Base-by-base conservation (phyloP, 1,140 invertebrate species). In the Drosophila sechellia region DNA sequence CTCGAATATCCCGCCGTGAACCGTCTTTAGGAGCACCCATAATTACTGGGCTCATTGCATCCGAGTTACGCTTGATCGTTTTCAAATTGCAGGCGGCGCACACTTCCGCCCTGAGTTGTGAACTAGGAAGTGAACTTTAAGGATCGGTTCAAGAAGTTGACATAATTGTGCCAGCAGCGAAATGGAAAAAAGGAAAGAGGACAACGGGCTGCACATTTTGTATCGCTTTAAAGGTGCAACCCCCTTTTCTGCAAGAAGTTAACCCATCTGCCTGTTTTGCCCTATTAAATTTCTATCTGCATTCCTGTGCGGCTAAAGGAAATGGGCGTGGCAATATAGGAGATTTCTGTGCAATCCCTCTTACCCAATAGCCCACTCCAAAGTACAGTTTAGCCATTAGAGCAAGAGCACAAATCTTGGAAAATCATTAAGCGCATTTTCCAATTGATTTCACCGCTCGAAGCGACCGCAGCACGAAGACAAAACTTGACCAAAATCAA, bases 341-440 rank as follows among this genome's bases (percentile, higher is more conserved):
- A 49, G 78, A 89, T 87, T 87, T 61, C 79, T 73, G 56, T 43
- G 65, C 54, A 59, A 15, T 65, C 25, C n/a, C 31, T 25, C 56
- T 58, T 63, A 37, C 40, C 53, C 37, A 42, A 70, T 45, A 45
- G n/a, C 35, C 48, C 43, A 48, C 42, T 22, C 61, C 17, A 69
- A 76, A 49, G 83, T 86, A 89, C 79, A 77, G 84, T 83, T 64
- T 63, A 58, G 63, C 45, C 75, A 76, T 61, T 81, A 74, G 50
- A 71, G 63, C 60, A 34, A 57, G 22, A 68, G 66, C 58, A 52
- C 63, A 54, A 87, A 87, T 75, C 56, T 61, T 58, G 48, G 52
- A 80, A 80, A 90, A 90, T 84, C 85, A 89, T 89, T 84, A 89
- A 83, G 73, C 78, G 80, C 85, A 89, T 89, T 89, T 89, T 89